Evolutionary conservation across 53 echinoderm and acorn worm species (phyloP), one percentile per base, ranked within the genome.

Genomic region (Stichopus horrens): DNA sequence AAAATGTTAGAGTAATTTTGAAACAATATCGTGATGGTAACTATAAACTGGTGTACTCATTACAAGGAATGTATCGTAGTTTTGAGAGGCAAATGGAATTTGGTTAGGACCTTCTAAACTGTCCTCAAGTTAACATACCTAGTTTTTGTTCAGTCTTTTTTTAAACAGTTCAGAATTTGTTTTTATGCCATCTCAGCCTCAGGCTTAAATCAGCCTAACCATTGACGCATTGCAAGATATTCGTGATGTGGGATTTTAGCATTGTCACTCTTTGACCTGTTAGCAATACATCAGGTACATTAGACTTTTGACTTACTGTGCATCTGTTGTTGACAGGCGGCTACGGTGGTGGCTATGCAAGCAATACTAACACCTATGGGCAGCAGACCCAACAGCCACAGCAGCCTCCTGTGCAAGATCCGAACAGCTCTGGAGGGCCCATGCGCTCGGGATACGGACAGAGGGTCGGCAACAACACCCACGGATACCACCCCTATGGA

Each of bases 361-460:
- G 51, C 52, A 85, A 65, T 52, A 22, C 85, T 51, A 66, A 63
- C 85, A 85, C 1, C 51, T 85, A 85, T 21, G 63, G 65, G 13
- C 85, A 85, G 58, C 85, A 22, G 52, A 9, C 77, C 77, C 77
- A 76, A 16, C 77, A 76, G 51, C 13, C 68, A 11, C 77, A 51
- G 51, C 23, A 9, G 7, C 7, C 77, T 10, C 37, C 77, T 9
- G 77, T 51, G 14, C 23, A 23, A 16, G 85, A 85, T 53, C 85
- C 85, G 14, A 85, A 85, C 85, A 85, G 85, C 65, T 85, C 85
- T 66, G 85, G 85, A 67, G 85, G 85, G 2, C 85, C 85, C 37
- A 85, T 85, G 85, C 63, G 57, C 58, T 65, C 66, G 5, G 77
- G 77, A 54, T 85, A 85, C 20, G 85, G 85, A 52, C 85, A 85